Evolutionary conservation across 2,797 vertebrate species (phyloP), one percentile per base, ranked within the genome.

Genomic region (Liasis olivaceus): DNA sequence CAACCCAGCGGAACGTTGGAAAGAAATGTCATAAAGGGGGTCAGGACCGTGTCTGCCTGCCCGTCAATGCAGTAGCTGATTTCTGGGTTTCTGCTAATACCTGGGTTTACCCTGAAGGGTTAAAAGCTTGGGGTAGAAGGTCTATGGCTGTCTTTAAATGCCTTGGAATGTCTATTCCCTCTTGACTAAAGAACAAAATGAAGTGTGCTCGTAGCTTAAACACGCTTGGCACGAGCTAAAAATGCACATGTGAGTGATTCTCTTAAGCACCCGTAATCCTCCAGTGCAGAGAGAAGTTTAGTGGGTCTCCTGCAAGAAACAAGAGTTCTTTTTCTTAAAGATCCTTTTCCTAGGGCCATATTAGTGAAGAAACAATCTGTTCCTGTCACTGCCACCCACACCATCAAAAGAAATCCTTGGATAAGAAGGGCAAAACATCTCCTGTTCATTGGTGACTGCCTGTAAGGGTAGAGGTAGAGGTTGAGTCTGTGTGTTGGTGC

Each of bases 241-340:
- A 98, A 96, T 97, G 95, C 96, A 94, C 96, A 93, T 97, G 96
- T 97, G 97, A 98, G 96, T 95, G 95, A 96, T 97, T 97, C 97
- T 97, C 96, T 86, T 97, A 97, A 97, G 93, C 96, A 96, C 94
- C 94, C 95, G 28, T 98, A 98, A 98, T 97, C 97, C 97, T 96
- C 95, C 95, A 91, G 95, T 96, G 97, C 96, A 97, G 95, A 97
- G 96, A 5, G 89, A 96, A 97, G 97, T 97, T 97, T 98, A 98
- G 97, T 98, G 98, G 93, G 95, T 89, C 94, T 96, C 94, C 95
- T 93, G 93, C 93, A 24, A 91, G 51, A 94, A 96, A 96, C 96
- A 51, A 97, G 92, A 96, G 95, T 96, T 97, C 95, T 91, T 96
- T 97, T 97, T 97, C 96, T 94, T 95, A 95, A 95, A 96, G 96